These are phyloP conservation scores for Eulemur mongoz DNA, from an alignment of 2,797 vertebrate genomes.

Conservation along the genomic window DNA sequence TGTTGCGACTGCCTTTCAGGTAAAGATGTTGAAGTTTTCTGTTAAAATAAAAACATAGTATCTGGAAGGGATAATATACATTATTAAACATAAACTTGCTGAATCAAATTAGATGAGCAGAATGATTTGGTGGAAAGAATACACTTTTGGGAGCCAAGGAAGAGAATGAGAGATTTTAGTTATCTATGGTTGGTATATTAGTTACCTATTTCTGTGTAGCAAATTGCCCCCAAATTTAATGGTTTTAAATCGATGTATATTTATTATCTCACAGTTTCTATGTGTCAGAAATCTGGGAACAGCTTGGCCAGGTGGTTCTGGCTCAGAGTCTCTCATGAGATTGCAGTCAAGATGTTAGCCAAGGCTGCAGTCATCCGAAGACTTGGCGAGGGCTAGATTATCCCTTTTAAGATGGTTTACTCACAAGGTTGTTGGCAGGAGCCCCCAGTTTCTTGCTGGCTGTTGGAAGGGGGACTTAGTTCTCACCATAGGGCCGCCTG, in stretches of 20 bases:
- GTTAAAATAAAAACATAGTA: not conserved
- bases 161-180: not conserved
- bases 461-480: not conserved
- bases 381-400: not conserved
- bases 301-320: not conserved
- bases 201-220: not conserved
- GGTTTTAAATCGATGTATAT: not conserved
- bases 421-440: not conserved
- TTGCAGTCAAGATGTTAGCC: not conserved
- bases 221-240: not conserved
- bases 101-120: not conserved
- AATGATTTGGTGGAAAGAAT: not conserved
- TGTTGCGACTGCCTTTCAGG: not conserved
- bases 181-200: not conserved
- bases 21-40: not conserved
- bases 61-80: not conserved
- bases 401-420: not conserved
- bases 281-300: not conserved
- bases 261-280: not conserved
- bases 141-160: not conserved
- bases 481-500: not conserved
- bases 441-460: not conserved
- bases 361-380: not conserved
- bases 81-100: not conserved
- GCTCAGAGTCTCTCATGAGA: not conserved